A percentile compares a stretch with the other conserved stretches of the same genome.
These are phyloP conservation scores for Furcifer pardalis DNA, from an alignment of 2,797 vertebrate genomes.

Conservation along the genomic window DNA sequence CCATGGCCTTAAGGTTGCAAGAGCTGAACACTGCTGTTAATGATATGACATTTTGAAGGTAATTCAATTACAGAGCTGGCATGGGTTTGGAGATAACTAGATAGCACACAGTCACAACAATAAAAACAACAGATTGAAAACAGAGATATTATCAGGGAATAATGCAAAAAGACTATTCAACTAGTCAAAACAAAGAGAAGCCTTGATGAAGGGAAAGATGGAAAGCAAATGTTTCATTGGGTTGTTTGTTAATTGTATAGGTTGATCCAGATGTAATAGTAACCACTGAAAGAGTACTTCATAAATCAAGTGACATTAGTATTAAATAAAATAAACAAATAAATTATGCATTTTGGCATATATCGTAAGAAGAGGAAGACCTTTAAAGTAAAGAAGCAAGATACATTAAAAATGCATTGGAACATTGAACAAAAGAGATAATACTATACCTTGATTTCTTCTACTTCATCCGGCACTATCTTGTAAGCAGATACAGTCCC, in stretches of 20 bases:
- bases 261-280: constrained; percentile 29
- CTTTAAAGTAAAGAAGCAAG: constrained; percentile 28
- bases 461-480: constrained; percentile 98
- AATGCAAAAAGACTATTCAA: too few relatives aligned
- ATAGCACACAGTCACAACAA: too few relatives aligned
- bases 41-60: too few relatives aligned
- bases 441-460: constrained; percentile 96
- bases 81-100: too few relatives aligned
- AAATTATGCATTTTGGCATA: background rate
- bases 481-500: constrained; percentile 97
- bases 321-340: too few relatives aligned
- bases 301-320: background rate
- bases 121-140: too few relatives aligned
- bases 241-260: constrained; percentile 27
- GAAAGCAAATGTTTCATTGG: constrained; percentile 20
- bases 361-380: background rate
- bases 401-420: constrained; percentile 16
- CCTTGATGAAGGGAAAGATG: too few relatives aligned
- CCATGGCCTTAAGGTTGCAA: too few relatives aligned
- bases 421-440: constrained; percentile 54
- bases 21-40: too few relatives aligned
- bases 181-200: too few relatives aligned
- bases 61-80: too few relatives aligned
- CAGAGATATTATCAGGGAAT: too few relatives aligned
- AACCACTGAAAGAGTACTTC: constrained; percentile 22